Evolutionary conservation across 1,140 invertebrate species (phyloP).

Genomic region (Trigoniulus corallinus): DNA sequence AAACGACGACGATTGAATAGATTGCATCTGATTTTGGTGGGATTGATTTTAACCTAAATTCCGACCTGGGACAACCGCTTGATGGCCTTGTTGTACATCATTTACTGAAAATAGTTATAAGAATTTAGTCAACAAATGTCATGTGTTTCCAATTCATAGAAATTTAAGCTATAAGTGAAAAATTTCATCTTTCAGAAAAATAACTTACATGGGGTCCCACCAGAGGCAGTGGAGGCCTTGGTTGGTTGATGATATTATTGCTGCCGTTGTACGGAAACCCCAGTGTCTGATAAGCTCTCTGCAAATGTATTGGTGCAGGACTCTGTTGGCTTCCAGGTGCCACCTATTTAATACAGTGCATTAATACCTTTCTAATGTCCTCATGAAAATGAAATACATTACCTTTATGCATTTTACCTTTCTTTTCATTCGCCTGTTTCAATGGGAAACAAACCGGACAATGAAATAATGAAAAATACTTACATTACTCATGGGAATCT

Average conservation of each 20-base stretch:
- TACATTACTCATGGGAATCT: too few relatives aligned
- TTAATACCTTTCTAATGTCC: too few relatives aligned
- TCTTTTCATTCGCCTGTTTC: conserved; percentile 79
- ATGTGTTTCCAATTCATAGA: background rate
- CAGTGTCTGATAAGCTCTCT: conserved; percentile 62
- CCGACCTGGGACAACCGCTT: background rate
- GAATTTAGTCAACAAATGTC: background rate
- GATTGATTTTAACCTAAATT: conserved; percentile 2
- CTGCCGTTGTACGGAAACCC: conserved; percentile 45
- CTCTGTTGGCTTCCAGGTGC: conserved; percentile 24
- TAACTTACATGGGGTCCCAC: background rate
- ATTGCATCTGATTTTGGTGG: conserved; percentile 6
- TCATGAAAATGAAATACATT: background rate
- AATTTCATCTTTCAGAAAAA: conserved; percentile 5
- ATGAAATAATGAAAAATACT: conserved; percentile 97
- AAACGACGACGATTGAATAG: background rate
- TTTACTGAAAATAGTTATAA: too few relatives aligned
- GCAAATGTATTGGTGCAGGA: conserved; percentile 47
- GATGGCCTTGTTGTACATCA: background rate
- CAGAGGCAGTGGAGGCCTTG: background rate
- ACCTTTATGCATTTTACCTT: conserved; percentile 20
- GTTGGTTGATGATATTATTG: background rate
- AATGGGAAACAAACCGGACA: conserved; percentile 96
- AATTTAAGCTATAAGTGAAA: background rate
- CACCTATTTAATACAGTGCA: too few relatives aligned